A percentile compares a stretch with the other conserved stretches of the same genome.
phyloP scores from a whole-genome alignment of 1,140 invertebrate species.

The Limonius californicus region DNA sequence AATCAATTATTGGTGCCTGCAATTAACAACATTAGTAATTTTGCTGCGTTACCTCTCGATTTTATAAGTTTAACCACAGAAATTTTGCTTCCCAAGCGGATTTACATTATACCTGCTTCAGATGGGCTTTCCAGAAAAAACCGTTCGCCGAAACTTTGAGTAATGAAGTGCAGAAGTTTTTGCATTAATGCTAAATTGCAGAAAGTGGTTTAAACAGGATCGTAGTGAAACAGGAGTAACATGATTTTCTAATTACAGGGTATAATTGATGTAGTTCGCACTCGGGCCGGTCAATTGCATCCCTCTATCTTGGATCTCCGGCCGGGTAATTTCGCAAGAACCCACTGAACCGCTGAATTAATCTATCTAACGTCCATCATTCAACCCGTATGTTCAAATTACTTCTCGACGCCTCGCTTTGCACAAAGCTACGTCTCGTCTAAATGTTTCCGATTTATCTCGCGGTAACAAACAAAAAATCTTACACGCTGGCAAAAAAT shows the following conservation, averaged over 20 bases:
- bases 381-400: conserved; percentile 11
- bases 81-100: too few species aligned
- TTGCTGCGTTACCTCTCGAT: too few species aligned
- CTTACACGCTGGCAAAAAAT: not conserved
- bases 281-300: conserved; percentile 19
- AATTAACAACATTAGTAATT: too few species aligned
- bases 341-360: conserved; percentile 14
- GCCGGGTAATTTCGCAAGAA: conserved; percentile 15
- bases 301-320: conserved; percentile 16
- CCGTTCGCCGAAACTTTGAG: too few species aligned
- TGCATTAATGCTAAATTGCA: too few species aligned
- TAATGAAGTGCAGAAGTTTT: too few species aligned
- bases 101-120: too few species aligned
- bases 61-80: too few species aligned
- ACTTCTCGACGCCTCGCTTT: not conserved
- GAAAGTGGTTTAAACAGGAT: too few species aligned
- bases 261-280: conserved; percentile 22
- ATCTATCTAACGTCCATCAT: conserved; percentile 18
- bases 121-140: too few species aligned
- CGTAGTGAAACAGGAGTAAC: conserved; percentile 1
- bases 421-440: not conserved
- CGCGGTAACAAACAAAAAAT: not conserved
- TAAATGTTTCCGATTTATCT: conserved; percentile 6
- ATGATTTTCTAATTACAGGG: conserved; percentile 21
- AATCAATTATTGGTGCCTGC: too few species aligned